Base-by-base conservation (phyloP, 2,888 invertebrate species). In the Plebejus argus region DNA sequence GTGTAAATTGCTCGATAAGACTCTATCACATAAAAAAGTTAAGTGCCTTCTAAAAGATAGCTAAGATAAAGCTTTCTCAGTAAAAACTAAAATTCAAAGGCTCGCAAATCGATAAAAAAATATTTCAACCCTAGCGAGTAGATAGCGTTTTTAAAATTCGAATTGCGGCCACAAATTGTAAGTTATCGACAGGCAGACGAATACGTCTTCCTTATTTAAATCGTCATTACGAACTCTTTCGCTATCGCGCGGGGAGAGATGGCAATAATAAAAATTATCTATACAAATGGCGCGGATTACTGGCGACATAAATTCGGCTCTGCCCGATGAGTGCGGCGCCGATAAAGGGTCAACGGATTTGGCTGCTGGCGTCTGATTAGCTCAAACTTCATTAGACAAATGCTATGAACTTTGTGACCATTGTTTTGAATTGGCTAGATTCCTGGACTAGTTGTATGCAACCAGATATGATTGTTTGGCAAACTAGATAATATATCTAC, bases 241-340 rank as follows among this genome's bases (percentile, higher is more conserved):
- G 88, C 91, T 92, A 93, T 92, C 91, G 90, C 87, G 86, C 85
- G 90, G 89, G 91, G 90, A 88, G 91, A 92, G 93, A 93, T 93
- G 92, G 93, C 93, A 94, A 94, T 94, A 94, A 94, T 94, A 94
- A 94, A 94, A 94, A 94, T 94, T 94, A 94, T 94, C 94, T 93
- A 93, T 94, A 94, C 93, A 94, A 94, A 94, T 93, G 93, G 93
- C 90, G 83, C 84, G 93, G 93, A 94, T 94, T 94, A 94, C 92
- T 92, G 87, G 83, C 90, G 91, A 93, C 93, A 94, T 94, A 94
- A 94, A 94, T 94, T 94, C 91, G 91, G 91, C 91, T 92, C 91
- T 89, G 88, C 87, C 91, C 93, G 91, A 93, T 92, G 93, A 92
- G 89, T 87, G 88, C 86, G 89, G 86, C 81, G 82, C 85, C 90